Percentiles rank a stretch among this genome's conserved stretches.
phyloP scores from a whole-genome alignment of 2,797 vertebrate species.

The Anguilla marmorata region DNA sequence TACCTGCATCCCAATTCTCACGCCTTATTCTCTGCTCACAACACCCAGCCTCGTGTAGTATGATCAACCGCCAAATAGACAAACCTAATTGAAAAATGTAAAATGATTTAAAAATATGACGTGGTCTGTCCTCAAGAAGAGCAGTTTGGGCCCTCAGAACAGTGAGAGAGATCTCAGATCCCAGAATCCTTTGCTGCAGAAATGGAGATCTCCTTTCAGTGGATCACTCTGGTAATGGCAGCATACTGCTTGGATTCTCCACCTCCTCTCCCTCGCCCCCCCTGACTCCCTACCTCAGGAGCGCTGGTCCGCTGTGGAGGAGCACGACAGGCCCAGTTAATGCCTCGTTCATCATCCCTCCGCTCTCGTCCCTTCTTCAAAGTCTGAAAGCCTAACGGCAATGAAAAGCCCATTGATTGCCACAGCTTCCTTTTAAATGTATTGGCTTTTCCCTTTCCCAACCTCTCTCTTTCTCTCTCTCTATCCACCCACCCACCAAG shows the following conservation, averaged over 20 bases:
- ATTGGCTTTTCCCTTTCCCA: constrained; percentile 64
- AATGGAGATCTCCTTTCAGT: background rate
- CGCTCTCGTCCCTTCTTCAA: constrained; percentile 55
- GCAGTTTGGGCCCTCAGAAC: background rate
- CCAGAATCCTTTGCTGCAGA: background rate
- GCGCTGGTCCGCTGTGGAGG: constrained; percentile 42
- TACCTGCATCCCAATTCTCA: background rate
- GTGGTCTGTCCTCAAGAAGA: background rate
- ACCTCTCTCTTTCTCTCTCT: background rate
- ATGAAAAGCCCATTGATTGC: constrained; percentile 78
- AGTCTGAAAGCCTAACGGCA: constrained; percentile 76
- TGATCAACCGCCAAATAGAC: background rate
- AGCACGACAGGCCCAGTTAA: constrained; percentile 56
- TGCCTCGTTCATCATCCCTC: constrained; percentile 70
- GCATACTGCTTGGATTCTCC: background rate
- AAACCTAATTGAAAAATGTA: background rate
- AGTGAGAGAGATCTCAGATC: background rate
- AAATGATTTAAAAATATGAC: background rate
- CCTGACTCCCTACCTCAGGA: constrained; percentile 34
- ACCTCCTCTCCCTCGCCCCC: background rate
- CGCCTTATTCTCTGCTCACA: background rate
- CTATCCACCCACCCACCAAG: constrained; percentile 39
- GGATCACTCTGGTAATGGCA: background rate
- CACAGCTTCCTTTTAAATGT: constrained; percentile 71
- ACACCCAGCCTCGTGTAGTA: background rate